phyloP scores from a whole-genome alignment of 2,113 vertebrate species.

The Callocephalon fimbriatum region DNA sequence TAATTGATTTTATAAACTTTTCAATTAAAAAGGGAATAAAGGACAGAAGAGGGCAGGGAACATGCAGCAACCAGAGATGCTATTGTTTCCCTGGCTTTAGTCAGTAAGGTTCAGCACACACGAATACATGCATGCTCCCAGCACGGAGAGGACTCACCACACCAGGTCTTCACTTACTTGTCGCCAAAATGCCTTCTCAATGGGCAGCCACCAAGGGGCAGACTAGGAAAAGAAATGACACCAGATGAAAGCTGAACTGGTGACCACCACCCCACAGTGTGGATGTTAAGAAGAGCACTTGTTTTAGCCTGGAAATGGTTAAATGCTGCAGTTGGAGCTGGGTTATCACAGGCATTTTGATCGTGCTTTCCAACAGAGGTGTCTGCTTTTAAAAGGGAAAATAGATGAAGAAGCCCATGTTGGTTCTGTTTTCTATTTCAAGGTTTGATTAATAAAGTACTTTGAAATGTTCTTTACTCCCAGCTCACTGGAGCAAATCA shows the following conservation, averaged over 20 bases:
- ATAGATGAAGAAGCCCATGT: not conserved
- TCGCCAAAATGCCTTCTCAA: slow-evolving; percentile 91
- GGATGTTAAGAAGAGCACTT: accelerated
- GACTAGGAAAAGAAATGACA: slow-evolving; percentile 71
- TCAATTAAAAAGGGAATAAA: not conserved
- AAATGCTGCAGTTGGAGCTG: not conserved
- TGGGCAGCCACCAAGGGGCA: slow-evolving; percentile 94
- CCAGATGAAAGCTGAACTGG: not conserved
- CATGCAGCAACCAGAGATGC: not conserved
- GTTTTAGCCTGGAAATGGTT: not conserved
- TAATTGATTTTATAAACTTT: not conserved
- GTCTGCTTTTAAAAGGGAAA: not conserved
- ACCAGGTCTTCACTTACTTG: slow-evolving; percentile 77
- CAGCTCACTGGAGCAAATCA: not conserved
- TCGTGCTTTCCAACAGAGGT: not conserved
- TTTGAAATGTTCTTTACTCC: not conserved
- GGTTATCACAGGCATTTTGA: not conserved
- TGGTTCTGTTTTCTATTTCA: not conserved
- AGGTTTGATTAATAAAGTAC: not conserved
- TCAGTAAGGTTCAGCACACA: accelerated
- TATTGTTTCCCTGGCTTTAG: accelerated
- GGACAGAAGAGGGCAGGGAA: not conserved
- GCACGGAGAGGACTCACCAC: accelerated
- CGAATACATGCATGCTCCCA: accelerated
- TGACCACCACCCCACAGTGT: not conserved